phyloP scores from a whole-genome alignment of 2,113 vertebrate species.

The Tylochromis polylepis region DNA sequence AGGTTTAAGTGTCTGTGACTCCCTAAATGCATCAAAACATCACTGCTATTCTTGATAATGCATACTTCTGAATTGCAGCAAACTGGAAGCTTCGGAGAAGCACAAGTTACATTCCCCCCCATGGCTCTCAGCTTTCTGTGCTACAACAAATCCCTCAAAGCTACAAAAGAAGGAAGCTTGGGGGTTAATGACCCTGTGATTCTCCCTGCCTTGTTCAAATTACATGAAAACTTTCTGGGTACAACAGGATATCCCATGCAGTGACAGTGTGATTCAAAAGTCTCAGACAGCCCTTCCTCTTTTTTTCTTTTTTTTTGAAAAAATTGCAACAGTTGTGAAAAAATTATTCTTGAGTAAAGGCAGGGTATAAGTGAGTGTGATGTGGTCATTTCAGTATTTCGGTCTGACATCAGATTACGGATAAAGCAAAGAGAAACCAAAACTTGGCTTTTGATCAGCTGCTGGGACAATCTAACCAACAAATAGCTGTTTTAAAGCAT shows the following conservation, averaged over 20 bases:
- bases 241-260: not conserved
- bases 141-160: not conserved
- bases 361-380: not conserved
- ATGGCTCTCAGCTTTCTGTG: not conserved
- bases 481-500: not conserved
- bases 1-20: not conserved
- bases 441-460: not conserved
- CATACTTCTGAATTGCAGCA: not conserved
- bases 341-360: fast-evolving
- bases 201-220: not conserved
- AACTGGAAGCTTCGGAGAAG: not conserved
- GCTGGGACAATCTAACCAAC: not conserved
- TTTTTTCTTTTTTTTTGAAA: not conserved
- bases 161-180: not conserved
- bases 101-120: not conserved
- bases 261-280: not conserved
- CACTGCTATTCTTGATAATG: not conserved
- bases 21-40: not conserved
- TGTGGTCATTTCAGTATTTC: not conserved
- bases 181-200: not conserved
- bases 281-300: not conserved
- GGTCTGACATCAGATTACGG: not conserved
- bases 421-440: not conserved
- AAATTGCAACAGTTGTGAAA: not conserved
- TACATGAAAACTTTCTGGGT: not conserved